These are phyloP conservation scores for Myrmecobius fasciatus DNA, from an alignment of 2,113 vertebrate species.

Conservation along the genomic window DNA sequence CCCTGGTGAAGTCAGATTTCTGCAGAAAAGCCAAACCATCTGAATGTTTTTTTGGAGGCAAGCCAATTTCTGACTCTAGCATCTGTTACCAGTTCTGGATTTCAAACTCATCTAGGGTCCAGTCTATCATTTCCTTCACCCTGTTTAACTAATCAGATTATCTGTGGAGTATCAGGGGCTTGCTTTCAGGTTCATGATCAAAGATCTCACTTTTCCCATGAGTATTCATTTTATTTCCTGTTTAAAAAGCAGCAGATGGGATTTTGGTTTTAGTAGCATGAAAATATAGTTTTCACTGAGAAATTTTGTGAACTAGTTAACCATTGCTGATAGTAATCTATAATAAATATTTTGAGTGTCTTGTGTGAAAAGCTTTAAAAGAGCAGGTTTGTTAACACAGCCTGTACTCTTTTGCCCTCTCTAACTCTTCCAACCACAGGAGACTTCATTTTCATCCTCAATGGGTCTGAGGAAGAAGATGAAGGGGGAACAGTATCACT, in stretches of 20 bases:
- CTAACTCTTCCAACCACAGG: neutral
- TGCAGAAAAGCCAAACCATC: constrained; percentile 51
- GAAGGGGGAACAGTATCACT: neutral
- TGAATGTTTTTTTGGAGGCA: constrained; percentile 60
- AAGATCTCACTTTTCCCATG: constrained; percentile 72
- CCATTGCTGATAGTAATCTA: constrained; percentile 49
- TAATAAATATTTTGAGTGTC: constrained; percentile 39
- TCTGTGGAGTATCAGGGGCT: constrained; percentile 66
- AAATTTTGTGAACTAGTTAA: constrained; percentile 64
- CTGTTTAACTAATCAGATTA: constrained; percentile 77
- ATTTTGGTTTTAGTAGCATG: constrained; percentile 73
- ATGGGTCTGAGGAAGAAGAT: neutral
- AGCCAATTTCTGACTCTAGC: constrained; percentile 68
- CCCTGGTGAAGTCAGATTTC: constrained; percentile 37
- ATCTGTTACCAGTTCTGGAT: constrained; percentile 66
- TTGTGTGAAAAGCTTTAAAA: constrained; percentile 39
- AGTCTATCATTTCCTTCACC: constrained; percentile 59
- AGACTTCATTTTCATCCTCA: neutral
- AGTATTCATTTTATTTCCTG: constrained; percentile 72
- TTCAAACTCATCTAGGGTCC: constrained; percentile 53
- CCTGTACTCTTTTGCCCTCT: neutral
- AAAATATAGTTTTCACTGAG: constrained; percentile 61
- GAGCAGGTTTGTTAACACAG: neutral
- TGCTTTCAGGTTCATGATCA: constrained; percentile 77
- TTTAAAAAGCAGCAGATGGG: constrained; percentile 74